Evolutionary conservation across 2,113 vertebrate genomes (phyloP).

Genomic region (Tachuris rubrigastra): DNA sequence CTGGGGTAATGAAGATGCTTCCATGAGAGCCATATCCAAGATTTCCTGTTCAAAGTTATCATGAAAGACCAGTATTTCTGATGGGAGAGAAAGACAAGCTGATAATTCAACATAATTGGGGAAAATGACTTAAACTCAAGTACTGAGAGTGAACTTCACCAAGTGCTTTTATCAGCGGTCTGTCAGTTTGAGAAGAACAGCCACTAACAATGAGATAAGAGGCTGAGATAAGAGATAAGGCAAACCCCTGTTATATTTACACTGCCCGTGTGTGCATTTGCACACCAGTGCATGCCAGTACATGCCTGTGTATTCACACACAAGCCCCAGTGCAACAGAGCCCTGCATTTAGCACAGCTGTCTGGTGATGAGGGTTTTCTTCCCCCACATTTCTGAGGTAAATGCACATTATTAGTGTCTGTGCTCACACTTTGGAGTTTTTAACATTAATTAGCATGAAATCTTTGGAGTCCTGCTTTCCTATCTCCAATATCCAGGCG

Average conservation of each 20-base stretch:
- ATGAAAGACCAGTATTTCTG: not conserved
- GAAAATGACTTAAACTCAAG: not conserved
- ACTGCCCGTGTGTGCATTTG: not conserved
- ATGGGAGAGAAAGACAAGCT: not conserved
- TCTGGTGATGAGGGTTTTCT: not conserved
- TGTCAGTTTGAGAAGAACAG: not conserved
- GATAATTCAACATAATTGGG: not conserved
- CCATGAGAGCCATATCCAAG: not conserved
- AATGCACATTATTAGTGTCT: not conserved
- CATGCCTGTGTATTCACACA: not conserved
- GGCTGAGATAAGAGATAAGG: not conserved
- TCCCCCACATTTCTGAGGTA: not conserved
- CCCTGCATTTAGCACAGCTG: not conserved
- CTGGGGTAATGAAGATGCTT: not conserved
- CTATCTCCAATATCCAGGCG: not conserved
- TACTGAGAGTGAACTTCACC: not conserved
- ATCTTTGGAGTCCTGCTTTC: not conserved
- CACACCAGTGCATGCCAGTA: not conserved
- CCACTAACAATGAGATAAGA: not conserved
- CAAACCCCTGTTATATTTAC: not conserved
- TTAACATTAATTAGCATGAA: slow-evolving; percentile 23
- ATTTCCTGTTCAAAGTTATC: not conserved
- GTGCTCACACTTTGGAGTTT: not conserved
- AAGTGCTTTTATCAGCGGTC: not conserved
- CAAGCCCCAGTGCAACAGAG: not conserved